Evolutionary conservation across 2,113 vertebrate genomes (phyloP), one percentile per base, ranked within the genome.

Genomic region (Salvator merianae): DNA sequence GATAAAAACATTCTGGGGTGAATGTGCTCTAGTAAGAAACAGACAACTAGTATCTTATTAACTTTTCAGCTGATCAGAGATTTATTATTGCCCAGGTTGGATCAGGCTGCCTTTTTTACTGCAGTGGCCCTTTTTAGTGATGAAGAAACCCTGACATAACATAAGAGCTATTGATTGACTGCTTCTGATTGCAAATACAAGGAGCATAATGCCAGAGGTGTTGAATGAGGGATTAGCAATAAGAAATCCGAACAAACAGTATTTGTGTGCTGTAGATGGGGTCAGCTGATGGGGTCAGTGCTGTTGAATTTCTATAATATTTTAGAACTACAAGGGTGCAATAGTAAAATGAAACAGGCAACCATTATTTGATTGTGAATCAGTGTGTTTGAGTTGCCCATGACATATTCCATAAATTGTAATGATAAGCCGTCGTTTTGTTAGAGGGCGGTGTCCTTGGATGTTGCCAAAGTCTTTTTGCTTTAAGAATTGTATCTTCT

Each of bases 141-240:
- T 0, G 0, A 77, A 75, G 12, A 38, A 81, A 82, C 69, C 24
- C 70, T 82, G 62, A 53, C 26, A 24, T 13, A 36, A 4, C 16
- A 8, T 68, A 86, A 68, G 55, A 71, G 47, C 26, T 83, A 6
- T 90, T 88, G 71, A 84, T 36, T 71, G 84, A 30, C 47, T 86
- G 55, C 68, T 1, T 3, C 22, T 36, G 43, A 18, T 68, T 63
- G 28, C 36, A 26, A 74, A 0, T 2, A 30, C 0, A 68, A 77
- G 75, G 14, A 93, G 87, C 91, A 79, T 38, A 87, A 66, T 55
- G 78, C 55, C 50, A 79, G 71, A 79, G 43, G 79, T 38, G 3
- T 34, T 71, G 77, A 89, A 83, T 38, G 84, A 65, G 82, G 53
- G 59, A 20, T 32, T 87, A 79, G 75, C 85, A 72, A 28, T 82